phyloP scores from a whole-genome alignment of 1,140 invertebrate species.

The Drosophila ironensis region DNA sequence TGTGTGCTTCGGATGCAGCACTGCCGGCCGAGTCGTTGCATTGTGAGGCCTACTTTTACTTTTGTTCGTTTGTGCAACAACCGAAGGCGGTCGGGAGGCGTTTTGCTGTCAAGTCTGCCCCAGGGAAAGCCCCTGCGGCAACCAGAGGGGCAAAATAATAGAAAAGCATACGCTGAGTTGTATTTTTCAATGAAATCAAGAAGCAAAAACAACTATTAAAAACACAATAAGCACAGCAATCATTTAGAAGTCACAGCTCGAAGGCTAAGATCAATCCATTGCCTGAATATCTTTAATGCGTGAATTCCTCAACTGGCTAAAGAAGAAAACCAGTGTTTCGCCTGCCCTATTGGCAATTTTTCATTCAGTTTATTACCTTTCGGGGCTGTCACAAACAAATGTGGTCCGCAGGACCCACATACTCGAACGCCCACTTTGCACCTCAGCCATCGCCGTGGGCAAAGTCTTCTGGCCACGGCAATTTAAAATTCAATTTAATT shows the following conservation, averaged over 20 bases:
- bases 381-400: constrained; percentile 53
- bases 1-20: constrained; percentile 20
- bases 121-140: no score
- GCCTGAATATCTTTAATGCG: no score
- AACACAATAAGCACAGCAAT: no score
- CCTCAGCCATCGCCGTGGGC: no score
- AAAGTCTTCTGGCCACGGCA: constrained; percentile 35
- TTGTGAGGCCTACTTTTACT: constrained; percentile 53
- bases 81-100: constrained; percentile 26
- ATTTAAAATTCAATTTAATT: constrained; percentile 79
- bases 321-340: neutral
- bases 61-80: constrained; percentile 38
- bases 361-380: constrained; percentile 31
- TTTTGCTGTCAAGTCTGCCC: constrained; percentile 48
- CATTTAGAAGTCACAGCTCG: no score
- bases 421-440: constrained; percentile 24
- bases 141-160: no score
- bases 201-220: no score
- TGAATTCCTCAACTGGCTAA: no score
- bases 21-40: neutral
- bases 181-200: no score
- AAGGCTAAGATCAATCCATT: no score
- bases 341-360: constrained; percentile 12
- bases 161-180: no score
- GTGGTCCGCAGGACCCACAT: constrained; percentile 12